Percentiles rank a stretch among this genome's conserved stretches.
phyloP scores from a whole-genome alignment of 1,140 invertebrate species.

The Ephestia elutella region DNA sequence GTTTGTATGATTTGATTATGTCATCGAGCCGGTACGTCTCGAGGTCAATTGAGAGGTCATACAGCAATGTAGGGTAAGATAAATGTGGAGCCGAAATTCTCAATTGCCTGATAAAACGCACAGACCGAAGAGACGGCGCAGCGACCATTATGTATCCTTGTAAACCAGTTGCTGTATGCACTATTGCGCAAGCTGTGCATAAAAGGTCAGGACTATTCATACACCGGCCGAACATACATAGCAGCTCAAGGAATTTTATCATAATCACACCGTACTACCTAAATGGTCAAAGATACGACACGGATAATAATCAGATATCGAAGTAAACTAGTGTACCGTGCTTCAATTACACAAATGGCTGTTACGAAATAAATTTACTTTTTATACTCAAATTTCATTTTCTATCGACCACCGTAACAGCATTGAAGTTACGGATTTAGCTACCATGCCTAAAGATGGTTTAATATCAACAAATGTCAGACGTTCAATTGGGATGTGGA shows the following conservation, averaged over 20 bases:
- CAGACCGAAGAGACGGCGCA: slow-evolving; percentile 2
- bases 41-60: slow-evolving; percentile 47
- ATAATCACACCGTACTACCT: background rate
- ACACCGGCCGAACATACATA: background rate
- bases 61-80: slow-evolving; percentile 28
- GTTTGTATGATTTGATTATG: slow-evolving; percentile 26
- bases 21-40: slow-evolving; percentile 28
- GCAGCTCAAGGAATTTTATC: slow-evolving; percentile 6
- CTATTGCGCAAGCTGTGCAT: slow-evolving; percentile 12
- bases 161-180: slow-evolving; percentile 11
- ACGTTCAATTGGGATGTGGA: background rate
- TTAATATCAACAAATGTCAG: slow-evolving; percentile 18
- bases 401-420: slow-evolving; percentile 1
- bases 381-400: slow-evolving; percentile 22
- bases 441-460: slow-evolving; percentile 22
- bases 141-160: slow-evolving; percentile 3
- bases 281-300: slow-evolving; percentile 1
- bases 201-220: slow-evolving; percentile 3
- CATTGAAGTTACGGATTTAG: slow-evolving; percentile 20
- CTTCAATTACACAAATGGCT: slow-evolving; percentile 5
- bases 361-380: slow-evolving; percentile 32
- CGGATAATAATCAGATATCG: background rate
- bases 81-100: slow-evolving; percentile 17
- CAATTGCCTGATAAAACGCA: slow-evolving; percentile 13
- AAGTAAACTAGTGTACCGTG: background rate